A percentile compares a stretch with the other conserved stretches of the same genome.
These are phyloP conservation scores for Globia sparganii DNA, from an alignment of 2,888 invertebrate species.

Conservation along the genomic window DNA sequence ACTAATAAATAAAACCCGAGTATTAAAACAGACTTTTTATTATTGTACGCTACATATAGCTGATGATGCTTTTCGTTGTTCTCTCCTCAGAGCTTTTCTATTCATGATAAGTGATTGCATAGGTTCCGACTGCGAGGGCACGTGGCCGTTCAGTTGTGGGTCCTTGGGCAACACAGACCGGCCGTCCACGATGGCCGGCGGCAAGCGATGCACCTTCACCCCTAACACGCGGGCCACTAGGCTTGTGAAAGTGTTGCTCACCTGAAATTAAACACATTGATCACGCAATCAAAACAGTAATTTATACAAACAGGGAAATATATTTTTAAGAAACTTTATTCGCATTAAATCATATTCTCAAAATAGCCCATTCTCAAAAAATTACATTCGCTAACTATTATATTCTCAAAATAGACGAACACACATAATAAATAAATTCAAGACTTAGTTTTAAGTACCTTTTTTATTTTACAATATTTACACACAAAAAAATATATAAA, in stretches of 20 bases:
- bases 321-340: not conserved
- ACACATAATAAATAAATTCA: too few species aligned
- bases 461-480: too few species aligned
- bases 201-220: conserved; percentile 71
- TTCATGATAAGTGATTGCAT: conserved; percentile 84
- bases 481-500: too few species aligned
- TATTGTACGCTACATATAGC: conserved; percentile 90
- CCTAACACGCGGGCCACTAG: conserved; percentile 89
- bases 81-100: conserved; percentile 81
- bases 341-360: too few species aligned
- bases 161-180: conserved; percentile 66
- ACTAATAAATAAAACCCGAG: conserved; percentile 22
- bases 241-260: conserved; percentile 92
- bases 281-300: not conserved
- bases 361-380: too few species aligned
- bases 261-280: conserved; percentile 83
- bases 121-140: conserved; percentile 64
- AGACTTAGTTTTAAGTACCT: too few species aligned
- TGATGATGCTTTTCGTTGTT: conserved; percentile 85
- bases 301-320: not conserved
- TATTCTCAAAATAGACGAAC: too few species aligned
- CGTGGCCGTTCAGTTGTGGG: conserved; percentile 61
- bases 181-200: conserved; percentile 65
- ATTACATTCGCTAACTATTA: too few species aligned
- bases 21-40: conserved; percentile 63